A percentile compares a stretch with the other conserved stretches of the same genome.
Conservation (phyloP, 1,140 invertebrate species). For the Bombyx mori region ASM3026992v2 NC_085118.1:5830501-5831000, state of each 20-base stretch:
- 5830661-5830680: conserved; percentile 47
- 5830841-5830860: no score
- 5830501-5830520: conserved; percentile 3
- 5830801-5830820: no score
- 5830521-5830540: conserved; percentile 21
- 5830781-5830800: no score
- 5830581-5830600: conserved; percentile 44
- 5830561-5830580: conserved; percentile 51
- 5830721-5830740: conserved; percentile 28
- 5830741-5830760: conserved; percentile 40
- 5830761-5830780: no score
- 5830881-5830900: no score
- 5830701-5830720: conserved; percentile 36
- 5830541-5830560: conserved; percentile 46
- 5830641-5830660: conserved; percentile 57
- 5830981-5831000: conserved; percentile 30
- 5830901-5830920: neutral
- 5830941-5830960: conserved; percentile 1
- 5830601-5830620: conserved; percentile 37
- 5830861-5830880: no score
- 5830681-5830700: conserved; percentile 50
- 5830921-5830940: neutral
- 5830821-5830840: no score
- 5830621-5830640: conserved; percentile 45
- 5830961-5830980: neutral